Evolutionary conservation across 1,140 invertebrate species (phyloP), one percentile per base, ranked within the genome.

Genomic region (Musca domestica): DNA sequence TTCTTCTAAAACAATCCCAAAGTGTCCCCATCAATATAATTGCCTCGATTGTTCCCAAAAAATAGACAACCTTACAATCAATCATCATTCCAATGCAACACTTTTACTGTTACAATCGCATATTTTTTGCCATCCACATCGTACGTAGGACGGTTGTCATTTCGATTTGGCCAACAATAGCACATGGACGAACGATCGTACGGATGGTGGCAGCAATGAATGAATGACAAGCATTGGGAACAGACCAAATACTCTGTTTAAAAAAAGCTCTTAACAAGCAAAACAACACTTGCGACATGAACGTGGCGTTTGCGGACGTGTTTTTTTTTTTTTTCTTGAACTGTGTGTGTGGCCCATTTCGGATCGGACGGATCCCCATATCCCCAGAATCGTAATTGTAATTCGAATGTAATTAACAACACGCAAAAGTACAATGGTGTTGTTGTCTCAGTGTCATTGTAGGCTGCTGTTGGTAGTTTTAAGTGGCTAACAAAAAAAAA

Each of bases 241-340:
- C 22, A 22, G 10, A 23, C 23, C 48, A 56, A 14, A 56, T 15
- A 20, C 20, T 22, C 23, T 12, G 14, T 12, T 15, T n/a, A 14
- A 56, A 56, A 23, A 56, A 52, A 52, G 52, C 52, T 56, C 25
- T 56, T 56, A 56, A 56, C 52, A 56, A 56, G 52, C 52, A 23
- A 56, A 56, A 56, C 52, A 56, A 56, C 52, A 56, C 52, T 56
- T 56, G 52, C 52, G 52, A 56, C 52, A 56, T 56, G 23, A 56
- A 23, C 52, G 34, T 41, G 34, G 34, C 34, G 34, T 41, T 41
- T 41, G 51, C 20, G 15, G 51, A 22, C 12, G 19, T 22, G 19
- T 20, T 52, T 20, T 51, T 51, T 14, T 17, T 3, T 51, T 51
- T 17, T 20, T 19, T 51, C 27, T 23, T 12, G 12, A 51, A 10